A percentile compares a stretch with the other conserved stretches of the same genome.
Conservation (phyloP, 2,888 invertebrate species). For the Eucera pruinosa region DNA sequence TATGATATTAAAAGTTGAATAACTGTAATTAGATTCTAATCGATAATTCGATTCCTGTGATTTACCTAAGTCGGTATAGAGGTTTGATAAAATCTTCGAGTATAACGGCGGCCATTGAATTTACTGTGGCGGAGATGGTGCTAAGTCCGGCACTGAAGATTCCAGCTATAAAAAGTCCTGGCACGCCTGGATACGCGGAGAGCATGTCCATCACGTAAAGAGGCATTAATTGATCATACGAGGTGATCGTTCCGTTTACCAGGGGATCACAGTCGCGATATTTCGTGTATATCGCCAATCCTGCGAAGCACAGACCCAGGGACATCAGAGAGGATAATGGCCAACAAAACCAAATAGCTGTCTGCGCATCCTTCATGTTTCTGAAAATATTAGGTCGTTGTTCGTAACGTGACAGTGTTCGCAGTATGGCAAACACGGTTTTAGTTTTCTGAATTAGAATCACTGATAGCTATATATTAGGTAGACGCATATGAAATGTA, state of each 20-base stretch:
- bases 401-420: too few species aligned
- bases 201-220: slow-evolving; percentile 91
- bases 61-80: slow-evolving; percentile 66
- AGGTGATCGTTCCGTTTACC: slow-evolving; percentile 86
- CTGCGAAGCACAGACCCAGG: slow-evolving; percentile 89
- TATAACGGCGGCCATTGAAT: slow-evolving; percentile 95
- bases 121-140: slow-evolving; percentile 95
- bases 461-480: too few species aligned
- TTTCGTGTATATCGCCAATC: slow-evolving; percentile 92
- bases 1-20: too few species aligned
- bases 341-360: slow-evolving; percentile 91
- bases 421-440: too few species aligned
- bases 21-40: too few species aligned
- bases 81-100: slow-evolving; percentile 92
- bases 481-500: too few species aligned
- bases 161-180: slow-evolving; percentile 77
- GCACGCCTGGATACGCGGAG: slow-evolving; percentile 82
- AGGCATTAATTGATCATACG: slow-evolving; percentile 92
- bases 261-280: slow-evolving; percentile 93
- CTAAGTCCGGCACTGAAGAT: slow-evolving; percentile 96
- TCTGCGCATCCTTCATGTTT: slow-evolving; percentile 88
- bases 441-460: too few species aligned
- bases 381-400: slow-evolving; percentile 82
- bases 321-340: slow-evolving; percentile 91
- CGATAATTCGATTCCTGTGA: slow-evolving; percentile 4